Evolutionary conservation across 2,797 vertebrate genomes (phyloP), one percentile per base, ranked within the genome.

Genomic region (Pagetopsis macropterus): DNA sequence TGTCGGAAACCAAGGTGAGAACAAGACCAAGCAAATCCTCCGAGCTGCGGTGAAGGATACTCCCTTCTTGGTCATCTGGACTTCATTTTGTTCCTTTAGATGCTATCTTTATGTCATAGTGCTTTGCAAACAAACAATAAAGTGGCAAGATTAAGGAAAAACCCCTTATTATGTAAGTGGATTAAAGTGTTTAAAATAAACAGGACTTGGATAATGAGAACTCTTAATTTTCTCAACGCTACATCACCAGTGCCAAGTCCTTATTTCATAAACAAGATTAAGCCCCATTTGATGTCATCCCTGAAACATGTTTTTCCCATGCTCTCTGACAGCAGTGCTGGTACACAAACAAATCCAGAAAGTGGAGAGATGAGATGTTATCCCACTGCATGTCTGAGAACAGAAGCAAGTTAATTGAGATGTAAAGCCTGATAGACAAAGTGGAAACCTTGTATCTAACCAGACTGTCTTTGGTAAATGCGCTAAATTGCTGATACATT

Each of bases 181-280:
- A 77, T 85, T 81, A 80, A 70, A 81, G 17, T 57, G 72, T 73
- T 84, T 82, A 50, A 85, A 88, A 79, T 79, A 83, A 89, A 87
- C 84, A 80, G 75, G 56, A 68, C 63, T 61, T 60, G 75, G 80
- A 82, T 88, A 52, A 78, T 74, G 78, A 87, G 83, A 87, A 74
- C 63, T 49, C 60, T 44, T 84, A 3, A 76, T 87, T 87, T 87
- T 78, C 76, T 75, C 57, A 65, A 52, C n/a, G 16, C 67, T 79
- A 64, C 78, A 72, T 78, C 56, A 45, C 61, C 31, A 21, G 49
- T n/a, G 65, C 73, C 78, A 84, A 78, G 63, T 70, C 69, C 67
- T 90, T 81, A 78, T 84, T 85, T 82, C 73, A 73, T 79, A 85
- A 89, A 89, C 84, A 87, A 76, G 79, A 89, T 84, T 73, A 82